Evolutionary conservation across 2,113 vertebrate genomes (phyloP).

Genomic region (Corythoichthys intestinalis): DNA sequence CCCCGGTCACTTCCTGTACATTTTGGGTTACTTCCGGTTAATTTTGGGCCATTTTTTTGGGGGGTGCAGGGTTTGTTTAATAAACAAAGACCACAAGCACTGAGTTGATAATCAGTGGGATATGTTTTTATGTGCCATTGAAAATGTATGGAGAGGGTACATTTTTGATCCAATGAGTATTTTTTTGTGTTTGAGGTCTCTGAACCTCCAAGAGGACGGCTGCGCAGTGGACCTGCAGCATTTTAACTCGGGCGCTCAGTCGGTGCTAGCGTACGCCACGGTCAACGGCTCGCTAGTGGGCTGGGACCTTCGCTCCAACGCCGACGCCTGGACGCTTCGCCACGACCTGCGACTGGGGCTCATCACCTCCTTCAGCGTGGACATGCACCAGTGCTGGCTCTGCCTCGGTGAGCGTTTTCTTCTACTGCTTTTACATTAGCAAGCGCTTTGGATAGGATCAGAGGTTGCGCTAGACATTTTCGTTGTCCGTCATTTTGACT

Average conservation of each 20-base stretch:
- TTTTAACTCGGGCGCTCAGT: slow-evolving; percentile 91
- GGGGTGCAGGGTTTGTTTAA: no score
- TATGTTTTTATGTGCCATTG: no score
- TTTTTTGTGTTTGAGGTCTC: slow-evolving; percentile 63
- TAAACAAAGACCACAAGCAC: no score
- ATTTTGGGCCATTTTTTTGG: neutral
- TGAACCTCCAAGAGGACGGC: slow-evolving; percentile 90
- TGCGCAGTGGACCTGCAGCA: slow-evolving; percentile 95
- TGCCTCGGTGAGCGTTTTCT: slow-evolving; percentile 79
- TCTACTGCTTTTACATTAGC: no score
- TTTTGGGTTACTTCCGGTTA: no score
- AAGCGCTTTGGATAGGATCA: neutral
- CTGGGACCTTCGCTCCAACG: slow-evolving; percentile 90
- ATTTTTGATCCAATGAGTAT: no score
- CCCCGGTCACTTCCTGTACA: no score
- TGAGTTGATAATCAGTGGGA: no score
- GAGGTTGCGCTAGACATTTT: no score
- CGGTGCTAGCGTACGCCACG: slow-evolving; percentile 90
- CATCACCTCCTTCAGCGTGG: slow-evolving; percentile 95
- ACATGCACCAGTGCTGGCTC: slow-evolving; percentile 97
- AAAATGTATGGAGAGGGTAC: no score
- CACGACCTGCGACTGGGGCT: slow-evolving; percentile 92
- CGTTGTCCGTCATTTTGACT: no score
- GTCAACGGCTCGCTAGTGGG: slow-evolving; percentile 93
- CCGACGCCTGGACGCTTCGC: slow-evolving; percentile 88